Percentiles rank a stretch among this genome's conserved stretches.
Conservation (phyloP, 2,797 vertebrate genomes). For the Acanthopagrus latus region DNA sequence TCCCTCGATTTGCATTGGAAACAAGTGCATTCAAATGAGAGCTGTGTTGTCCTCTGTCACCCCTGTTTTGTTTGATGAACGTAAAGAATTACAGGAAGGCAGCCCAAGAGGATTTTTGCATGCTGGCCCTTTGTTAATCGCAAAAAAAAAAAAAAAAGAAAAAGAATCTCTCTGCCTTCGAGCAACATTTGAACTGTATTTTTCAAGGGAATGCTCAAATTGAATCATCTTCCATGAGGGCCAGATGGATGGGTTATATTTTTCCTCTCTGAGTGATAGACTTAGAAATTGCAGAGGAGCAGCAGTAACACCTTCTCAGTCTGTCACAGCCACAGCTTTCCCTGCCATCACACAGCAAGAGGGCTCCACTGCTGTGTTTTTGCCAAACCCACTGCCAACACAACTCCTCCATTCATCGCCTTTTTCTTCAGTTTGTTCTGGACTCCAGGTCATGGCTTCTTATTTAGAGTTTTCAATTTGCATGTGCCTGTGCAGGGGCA, state of each 20-base stretch:
- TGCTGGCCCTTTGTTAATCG: not conserved
- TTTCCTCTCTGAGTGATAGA: conserved; percentile 72
- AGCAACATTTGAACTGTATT: conserved; percentile 17
- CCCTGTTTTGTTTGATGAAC: not conserved
- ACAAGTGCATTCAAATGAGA: conserved; percentile 12
- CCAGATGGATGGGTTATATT: conserved; percentile 67
- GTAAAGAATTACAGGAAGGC: not conserved
- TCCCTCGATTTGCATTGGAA: conserved; percentile 33
- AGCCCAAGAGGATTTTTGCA: not conserved
- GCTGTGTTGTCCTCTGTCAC: not conserved
- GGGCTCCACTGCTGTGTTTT: conserved; percentile 49
- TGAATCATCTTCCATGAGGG: conserved; percentile 42
- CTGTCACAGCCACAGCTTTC: conserved; percentile 67
- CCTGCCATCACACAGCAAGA: conserved; percentile 60
- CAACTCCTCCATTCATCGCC: conserved; percentile 52
- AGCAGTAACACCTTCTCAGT: conserved; percentile 73
- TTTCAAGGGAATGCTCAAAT: conserved; percentile 22
- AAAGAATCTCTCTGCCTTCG: not conserved
- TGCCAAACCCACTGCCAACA: conserved; percentile 54
- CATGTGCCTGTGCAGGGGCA: conserved; percentile 5
- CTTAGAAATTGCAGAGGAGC: conserved; percentile 74
- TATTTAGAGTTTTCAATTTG: conserved; percentile 57
- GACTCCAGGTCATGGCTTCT: conserved; percentile 38
- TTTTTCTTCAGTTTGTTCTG: conserved; percentile 50
- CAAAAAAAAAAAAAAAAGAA: not conserved